A percentile compares a stretch with the other conserved stretches of the same genome.
phyloP scores from a whole-genome alignment of 2,797 vertebrate genomes.

The Onychomys arenicola region DNA sequence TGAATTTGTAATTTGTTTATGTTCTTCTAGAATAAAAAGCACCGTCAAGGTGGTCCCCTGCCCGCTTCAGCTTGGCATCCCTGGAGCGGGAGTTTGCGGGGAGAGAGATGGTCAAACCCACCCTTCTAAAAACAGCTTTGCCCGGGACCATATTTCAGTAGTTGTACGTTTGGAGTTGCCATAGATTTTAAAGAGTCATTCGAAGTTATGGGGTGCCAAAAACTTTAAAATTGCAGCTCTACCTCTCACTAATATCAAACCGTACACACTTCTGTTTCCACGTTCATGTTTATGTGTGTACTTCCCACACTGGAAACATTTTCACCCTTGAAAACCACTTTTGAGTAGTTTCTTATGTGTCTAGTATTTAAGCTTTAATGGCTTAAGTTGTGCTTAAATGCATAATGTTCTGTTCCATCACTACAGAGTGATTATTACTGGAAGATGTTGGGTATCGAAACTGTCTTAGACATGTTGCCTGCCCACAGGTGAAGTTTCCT shows the following conservation, averaged over 20 bases:
- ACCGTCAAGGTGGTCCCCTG: neutral
- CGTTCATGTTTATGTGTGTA: neutral
- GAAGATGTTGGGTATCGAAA: neutral
- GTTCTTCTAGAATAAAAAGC: neutral
- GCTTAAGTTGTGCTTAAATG: neutral
- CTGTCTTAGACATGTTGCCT: neutral
- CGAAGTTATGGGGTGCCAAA: neutral
- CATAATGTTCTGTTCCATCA: neutral
- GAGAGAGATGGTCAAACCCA: neutral
- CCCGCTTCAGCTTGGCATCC: neutral
- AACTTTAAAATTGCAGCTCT: neutral
- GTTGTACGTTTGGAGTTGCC: neutral
- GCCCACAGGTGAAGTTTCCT: neutral
- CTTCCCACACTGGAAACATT: neutral
- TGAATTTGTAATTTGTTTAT: neutral
- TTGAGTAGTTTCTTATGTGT: neutral
- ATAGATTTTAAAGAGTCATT: neutral
- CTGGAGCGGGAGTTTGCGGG: neutral
- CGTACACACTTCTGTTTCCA: neutral
- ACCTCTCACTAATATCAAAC: neutral
- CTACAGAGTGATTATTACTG: too few relatives aligned
- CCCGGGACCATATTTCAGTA: neutral
- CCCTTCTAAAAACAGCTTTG: neutral
- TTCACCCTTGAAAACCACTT: neutral
- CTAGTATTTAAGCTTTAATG: neutral